A percentile compares a stretch with the other conserved stretches of the same genome.
These are phyloP conservation scores for Onthophagus sagittarius DNA, from an alignment of 2,888 invertebrate species.

Conservation along the genomic window DNA sequence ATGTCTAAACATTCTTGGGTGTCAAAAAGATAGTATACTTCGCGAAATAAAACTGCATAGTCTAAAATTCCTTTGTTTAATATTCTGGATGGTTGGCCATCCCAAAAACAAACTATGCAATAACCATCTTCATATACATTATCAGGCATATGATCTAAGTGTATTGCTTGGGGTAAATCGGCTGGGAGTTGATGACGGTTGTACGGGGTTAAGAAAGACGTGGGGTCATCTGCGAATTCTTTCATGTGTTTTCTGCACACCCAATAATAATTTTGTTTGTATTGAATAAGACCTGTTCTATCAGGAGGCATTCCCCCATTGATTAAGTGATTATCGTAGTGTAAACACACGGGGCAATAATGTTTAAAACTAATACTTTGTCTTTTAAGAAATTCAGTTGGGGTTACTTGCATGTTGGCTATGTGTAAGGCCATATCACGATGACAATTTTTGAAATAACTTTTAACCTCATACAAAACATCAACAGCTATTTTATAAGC, in stretches of 20 bases:
- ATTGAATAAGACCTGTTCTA: constrained; percentile 57
- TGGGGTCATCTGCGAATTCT: constrained; percentile 50
- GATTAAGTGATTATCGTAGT: constrained; percentile 37
- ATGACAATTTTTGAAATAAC: constrained; percentile 52
- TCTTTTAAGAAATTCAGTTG: constrained; percentile 52
- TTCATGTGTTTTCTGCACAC: constrained; percentile 55
- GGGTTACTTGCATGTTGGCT: constrained; percentile 55
- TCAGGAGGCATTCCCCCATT: constrained; percentile 52
- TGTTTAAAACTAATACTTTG: constrained; percentile 48
- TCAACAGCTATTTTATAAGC: constrained; percentile 45
- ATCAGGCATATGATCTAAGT: constrained; percentile 26
- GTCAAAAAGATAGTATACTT: constrained; percentile 57
- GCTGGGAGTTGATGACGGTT: constrained; percentile 46
- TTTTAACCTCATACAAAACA: constrained; percentile 49
- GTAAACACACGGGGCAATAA: constrained; percentile 60
- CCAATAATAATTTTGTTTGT: constrained; percentile 57
- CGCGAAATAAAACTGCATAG: constrained; percentile 51
- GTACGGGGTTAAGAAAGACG: constrained; percentile 45
- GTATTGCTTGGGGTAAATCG: constrained; percentile 48
- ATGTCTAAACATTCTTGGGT: constrained; percentile 50
- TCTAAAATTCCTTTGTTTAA: constrained; percentile 49
- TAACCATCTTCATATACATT: constrained; percentile 54
- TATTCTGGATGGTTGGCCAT: constrained; percentile 51
- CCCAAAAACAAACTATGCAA: constrained; percentile 60
- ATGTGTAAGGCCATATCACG: constrained; percentile 51